phyloP scores from a whole-genome alignment of 2,113 vertebrate species.

The Alouatta palliata region DNA sequence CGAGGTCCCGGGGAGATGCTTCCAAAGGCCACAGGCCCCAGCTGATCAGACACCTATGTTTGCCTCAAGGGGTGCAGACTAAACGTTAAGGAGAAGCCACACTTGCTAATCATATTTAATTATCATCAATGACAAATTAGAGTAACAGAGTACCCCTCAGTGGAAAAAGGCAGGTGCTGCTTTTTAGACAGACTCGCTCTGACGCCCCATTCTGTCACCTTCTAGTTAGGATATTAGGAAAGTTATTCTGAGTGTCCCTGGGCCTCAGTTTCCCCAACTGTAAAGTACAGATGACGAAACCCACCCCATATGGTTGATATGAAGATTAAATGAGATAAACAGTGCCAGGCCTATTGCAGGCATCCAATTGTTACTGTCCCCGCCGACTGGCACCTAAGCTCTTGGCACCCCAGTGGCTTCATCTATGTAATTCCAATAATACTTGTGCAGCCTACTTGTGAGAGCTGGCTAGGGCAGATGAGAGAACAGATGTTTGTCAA shows the following conservation, averaged over 20 bases:
- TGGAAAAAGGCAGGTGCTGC: not conserved
- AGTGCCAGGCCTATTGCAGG: not conserved
- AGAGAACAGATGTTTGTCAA: not conserved
- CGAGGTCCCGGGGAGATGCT: not conserved
- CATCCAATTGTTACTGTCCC: not conserved
- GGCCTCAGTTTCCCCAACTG: not conserved
- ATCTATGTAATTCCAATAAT: not conserved
- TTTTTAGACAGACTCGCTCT: not conserved
- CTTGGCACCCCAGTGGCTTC: not conserved
- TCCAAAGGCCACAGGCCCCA: not conserved
- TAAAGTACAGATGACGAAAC: not conserved
- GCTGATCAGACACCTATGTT: not conserved
- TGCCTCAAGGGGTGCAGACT: not conserved
- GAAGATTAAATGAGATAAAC: not conserved
- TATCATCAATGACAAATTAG: not conserved
- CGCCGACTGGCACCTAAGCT: not conserved
- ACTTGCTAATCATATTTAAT: not conserved
- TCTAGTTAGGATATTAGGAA: slow-evolving; percentile 13
- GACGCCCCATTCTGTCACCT: not conserved
- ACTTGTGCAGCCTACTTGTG: not conserved
- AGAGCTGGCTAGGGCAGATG: not conserved
- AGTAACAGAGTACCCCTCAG: not conserved
- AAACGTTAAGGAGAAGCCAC: slow-evolving; percentile 3
- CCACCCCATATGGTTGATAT: not conserved
- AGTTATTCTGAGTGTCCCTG: not conserved